Evolutionary conservation across 1,140 invertebrate species (phyloP).

Genomic region (Schmidtea mediterranea): DNA sequence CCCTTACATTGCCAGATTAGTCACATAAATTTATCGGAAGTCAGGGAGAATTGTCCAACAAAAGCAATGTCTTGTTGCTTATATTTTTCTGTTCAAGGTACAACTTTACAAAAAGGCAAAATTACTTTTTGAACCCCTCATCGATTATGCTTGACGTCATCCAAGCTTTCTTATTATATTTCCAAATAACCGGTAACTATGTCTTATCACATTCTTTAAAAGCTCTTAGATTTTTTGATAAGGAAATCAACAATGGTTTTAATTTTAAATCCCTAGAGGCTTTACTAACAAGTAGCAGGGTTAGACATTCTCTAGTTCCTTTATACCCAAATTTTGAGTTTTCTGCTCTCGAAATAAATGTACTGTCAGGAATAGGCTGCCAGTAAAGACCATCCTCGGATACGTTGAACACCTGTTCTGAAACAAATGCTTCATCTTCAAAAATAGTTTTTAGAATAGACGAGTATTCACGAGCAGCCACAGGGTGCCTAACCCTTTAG

Average conservation of each 20-base stretch:
- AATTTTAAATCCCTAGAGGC: no score
- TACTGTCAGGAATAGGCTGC: no score
- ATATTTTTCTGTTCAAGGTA: slow-evolving; percentile 9
- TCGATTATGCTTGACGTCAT: slow-evolving; percentile 8
- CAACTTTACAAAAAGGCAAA: slow-evolving; percentile 8
- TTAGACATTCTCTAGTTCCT: no score
- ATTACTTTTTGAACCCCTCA: slow-evolving; percentile 9
- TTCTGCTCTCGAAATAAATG: slow-evolving; percentile 1
- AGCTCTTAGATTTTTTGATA: no score
- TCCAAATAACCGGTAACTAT: no score
- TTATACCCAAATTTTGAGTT: no score
- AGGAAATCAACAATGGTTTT: no score
- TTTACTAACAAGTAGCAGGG: no score
- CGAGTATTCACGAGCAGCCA: slow-evolving; percentile 15
- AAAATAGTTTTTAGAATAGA: slow-evolving; percentile 7
- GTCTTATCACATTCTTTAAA: no score
- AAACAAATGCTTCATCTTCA: slow-evolving; percentile 7
- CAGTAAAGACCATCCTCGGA: neutral
- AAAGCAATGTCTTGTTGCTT: slow-evolving; percentile 9
- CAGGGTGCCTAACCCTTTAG: slow-evolving; percentile 12
- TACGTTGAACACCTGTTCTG: slow-evolving; percentile 10
- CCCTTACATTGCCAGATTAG: slow-evolving; percentile 6
- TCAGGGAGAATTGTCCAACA: slow-evolving; percentile 12
- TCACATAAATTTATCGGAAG: slow-evolving; percentile 10
- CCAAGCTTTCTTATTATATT: no score